phyloP scores from a whole-genome alignment of 2,888 invertebrate genomes.

The Eueremaeus valkanovi region DNA sequence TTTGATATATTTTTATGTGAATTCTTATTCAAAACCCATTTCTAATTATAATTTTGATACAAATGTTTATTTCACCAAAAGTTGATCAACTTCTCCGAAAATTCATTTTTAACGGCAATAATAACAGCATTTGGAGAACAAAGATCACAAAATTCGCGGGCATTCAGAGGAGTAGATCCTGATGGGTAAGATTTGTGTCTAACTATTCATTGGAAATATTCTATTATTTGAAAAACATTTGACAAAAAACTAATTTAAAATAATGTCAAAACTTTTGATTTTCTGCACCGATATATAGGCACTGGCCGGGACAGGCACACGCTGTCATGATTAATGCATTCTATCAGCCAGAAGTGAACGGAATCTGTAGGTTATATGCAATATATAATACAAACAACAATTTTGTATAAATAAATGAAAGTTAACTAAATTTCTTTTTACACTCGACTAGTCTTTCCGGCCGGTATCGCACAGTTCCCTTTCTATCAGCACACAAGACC shows the following conservation, averaged over 20 bases:
- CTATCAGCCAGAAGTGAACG: conserved; percentile 9
- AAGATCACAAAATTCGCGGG: not conserved
- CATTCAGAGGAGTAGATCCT: not conserved
- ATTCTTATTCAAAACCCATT: too few species aligned
- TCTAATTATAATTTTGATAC: not conserved
- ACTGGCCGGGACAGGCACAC: not conserved
- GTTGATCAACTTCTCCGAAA: not conserved
- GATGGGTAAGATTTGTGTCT: not conserved
- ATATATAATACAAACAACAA: too few species aligned
- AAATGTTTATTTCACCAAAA: not conserved
- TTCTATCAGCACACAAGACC: conserved; percentile 22
- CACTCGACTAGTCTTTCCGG: conserved; percentile 15
- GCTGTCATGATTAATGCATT: conserved; percentile 22
- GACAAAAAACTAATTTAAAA: too few species aligned
- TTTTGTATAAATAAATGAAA: too few species aligned
- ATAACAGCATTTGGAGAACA: not conserved
- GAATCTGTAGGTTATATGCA: not conserved
- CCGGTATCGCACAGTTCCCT: conserved; percentile 37
- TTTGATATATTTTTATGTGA: too few species aligned
- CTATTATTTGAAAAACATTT: not conserved
- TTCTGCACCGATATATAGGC: not conserved
- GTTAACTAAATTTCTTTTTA: too few species aligned
- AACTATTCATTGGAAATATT: not conserved
- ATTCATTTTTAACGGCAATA: not conserved
- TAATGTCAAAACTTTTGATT: too few species aligned